phyloP scores from a whole-genome alignment of 2,797 vertebrate genomes.

The Melanotaenia maccullochi region DNA sequence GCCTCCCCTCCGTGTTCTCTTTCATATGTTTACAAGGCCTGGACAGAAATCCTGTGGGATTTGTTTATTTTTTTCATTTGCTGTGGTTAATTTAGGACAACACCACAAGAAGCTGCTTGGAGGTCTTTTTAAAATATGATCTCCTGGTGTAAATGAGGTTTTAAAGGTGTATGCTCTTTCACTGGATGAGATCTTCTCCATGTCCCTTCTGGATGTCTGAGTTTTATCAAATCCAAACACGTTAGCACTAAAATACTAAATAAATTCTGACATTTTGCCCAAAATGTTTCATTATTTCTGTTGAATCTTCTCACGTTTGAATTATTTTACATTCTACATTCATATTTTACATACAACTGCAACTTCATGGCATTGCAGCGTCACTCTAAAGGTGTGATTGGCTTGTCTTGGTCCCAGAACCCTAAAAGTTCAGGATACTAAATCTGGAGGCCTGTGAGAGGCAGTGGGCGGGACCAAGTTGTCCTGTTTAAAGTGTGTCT shows the following conservation, averaged over 20 bases:
- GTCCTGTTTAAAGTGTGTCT: slow-evolving; percentile 83
- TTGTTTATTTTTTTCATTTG: not conserved
- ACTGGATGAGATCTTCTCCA: too few species aligned
- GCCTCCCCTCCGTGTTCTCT: not conserved
- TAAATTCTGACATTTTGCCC: not conserved
- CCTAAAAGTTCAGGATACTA: slow-evolving; percentile 88
- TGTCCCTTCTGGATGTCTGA: slow-evolving; percentile 2
- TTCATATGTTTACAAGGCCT: slow-evolving; percentile 29
- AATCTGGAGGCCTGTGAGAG: slow-evolving; percentile 80
- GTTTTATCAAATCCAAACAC: not conserved
- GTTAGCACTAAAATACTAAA: not conserved
- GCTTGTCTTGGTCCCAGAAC: slow-evolving; percentile 74
- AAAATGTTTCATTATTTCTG: not conserved
- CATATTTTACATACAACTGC: not conserved
- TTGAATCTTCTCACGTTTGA: not conserved
- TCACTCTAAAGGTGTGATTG: slow-evolving; percentile 78
- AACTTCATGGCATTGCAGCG: slow-evolving; percentile 33
- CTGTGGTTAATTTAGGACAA: not conserved
- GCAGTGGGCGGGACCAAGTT: slow-evolving; percentile 78
- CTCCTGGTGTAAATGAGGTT: not conserved
- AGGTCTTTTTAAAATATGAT: not conserved
- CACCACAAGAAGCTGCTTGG: not conserved
- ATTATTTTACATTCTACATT: slow-evolving; percentile 18
- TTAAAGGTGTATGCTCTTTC: not conserved
- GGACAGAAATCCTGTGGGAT: slow-evolving; percentile 14